Evolutionary conservation across 2,888 invertebrate genomes (phyloP).

Genomic region (Xestia xanthographa): DNA sequence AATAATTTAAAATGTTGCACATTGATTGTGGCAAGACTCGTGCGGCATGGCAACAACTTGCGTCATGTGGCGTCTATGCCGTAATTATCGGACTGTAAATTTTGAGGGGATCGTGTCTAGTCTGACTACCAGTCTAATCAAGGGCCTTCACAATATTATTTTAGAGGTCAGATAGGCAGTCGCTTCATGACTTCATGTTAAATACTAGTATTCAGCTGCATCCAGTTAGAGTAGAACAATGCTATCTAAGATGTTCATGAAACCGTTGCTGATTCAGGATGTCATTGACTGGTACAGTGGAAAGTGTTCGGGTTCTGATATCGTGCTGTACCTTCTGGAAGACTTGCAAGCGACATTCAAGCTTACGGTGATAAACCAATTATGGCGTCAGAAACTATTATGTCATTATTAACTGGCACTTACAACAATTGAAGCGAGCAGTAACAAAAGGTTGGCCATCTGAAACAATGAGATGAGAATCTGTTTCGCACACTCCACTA

Average conservation of each 20-base stretch:
- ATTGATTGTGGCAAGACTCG: too few relatives aligned
- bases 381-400: not conserved
- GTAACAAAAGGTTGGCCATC: slow-evolving; percentile 78
- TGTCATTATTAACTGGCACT: slow-evolving; percentile 49
- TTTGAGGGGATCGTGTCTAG: not conserved
- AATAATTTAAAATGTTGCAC: too few relatives aligned
- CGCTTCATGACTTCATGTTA: too few relatives aligned
- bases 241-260: not conserved
- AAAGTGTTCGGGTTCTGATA: not conserved
- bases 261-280: not conserved
- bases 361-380: not conserved
- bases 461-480: slow-evolving; percentile 77
- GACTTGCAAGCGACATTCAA: not conserved
- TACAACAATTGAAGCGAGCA: slow-evolving; percentile 78
- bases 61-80: not conserved
- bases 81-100: too few relatives aligned
- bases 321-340: not conserved
- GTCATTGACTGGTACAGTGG: not conserved
- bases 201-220: not conserved
- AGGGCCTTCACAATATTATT: not conserved
- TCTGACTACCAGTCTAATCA: not conserved
- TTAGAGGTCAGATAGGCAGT: not conserved
- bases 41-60: too few relatives aligned
- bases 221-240: not conserved
- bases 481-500: slow-evolving; percentile 70